Conservation (phyloP, 2,113 vertebrate species). For the Irena cyanogastra region DNA sequence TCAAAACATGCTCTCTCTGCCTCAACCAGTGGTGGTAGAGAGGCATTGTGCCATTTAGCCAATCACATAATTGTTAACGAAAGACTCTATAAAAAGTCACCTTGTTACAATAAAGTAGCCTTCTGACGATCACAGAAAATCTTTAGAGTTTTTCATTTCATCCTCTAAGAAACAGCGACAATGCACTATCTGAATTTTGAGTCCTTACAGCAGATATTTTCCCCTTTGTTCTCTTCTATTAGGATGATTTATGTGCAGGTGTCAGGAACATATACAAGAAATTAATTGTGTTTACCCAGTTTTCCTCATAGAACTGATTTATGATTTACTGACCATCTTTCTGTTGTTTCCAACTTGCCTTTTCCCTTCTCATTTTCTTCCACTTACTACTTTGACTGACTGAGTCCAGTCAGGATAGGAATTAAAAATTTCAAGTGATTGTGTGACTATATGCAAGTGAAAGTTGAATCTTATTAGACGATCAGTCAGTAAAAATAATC, state of each 20-base stretch:
- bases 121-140: no score
- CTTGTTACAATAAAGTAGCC: no score
- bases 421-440: neutral
- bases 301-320: neutral
- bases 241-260: neutral
- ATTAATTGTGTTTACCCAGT: neutral
- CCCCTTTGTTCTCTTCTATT: neutral
- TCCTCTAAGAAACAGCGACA: no score
- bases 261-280: neutral
- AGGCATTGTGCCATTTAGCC: no score
- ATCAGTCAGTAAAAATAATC: neutral
- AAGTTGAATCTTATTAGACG: neutral
- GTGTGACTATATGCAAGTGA: neutral
- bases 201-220: neutral
- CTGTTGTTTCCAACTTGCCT: neutral
- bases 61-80: no score
- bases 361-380: neutral
- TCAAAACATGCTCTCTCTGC: no score
- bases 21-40: no score
- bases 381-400: neutral
- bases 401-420: neutral
- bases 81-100: no score
- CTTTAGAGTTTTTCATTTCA: no score
- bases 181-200: neutral
- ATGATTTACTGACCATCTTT: neutral